Percentiles rank a stretch among this genome's conserved stretches.
Conservation (phyloP, 1,140 invertebrate species). For the Drosophila subobscura region DNA sequence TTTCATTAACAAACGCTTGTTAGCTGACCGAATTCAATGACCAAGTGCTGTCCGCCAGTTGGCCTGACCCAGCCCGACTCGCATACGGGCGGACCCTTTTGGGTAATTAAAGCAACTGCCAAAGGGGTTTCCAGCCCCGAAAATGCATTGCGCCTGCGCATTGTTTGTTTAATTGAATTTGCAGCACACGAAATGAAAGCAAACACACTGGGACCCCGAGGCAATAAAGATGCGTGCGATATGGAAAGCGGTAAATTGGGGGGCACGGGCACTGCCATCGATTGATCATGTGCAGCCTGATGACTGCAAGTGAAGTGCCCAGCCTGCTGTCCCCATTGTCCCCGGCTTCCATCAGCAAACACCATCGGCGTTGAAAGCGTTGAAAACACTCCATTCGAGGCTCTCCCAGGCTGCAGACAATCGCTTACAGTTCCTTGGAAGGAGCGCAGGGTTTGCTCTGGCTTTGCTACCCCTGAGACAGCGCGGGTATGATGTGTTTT, state of each 20-base stretch:
- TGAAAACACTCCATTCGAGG: constrained; percentile 58
- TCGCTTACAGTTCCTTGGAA: constrained; percentile 67
- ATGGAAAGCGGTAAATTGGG: constrained; percentile 66
- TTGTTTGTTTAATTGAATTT: constrained; percentile 75
- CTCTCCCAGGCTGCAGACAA: constrained; percentile 13
- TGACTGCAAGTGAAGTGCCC: constrained; percentile 20
- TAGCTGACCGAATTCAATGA: constrained; percentile 1
- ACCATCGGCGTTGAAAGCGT: constrained; percentile 81
- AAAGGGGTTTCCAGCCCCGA: constrained; percentile 13
- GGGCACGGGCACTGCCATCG: constrained; percentile 22
- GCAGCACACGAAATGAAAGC: constrained; percentile 54
- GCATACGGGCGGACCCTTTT: constrained; percentile 48
- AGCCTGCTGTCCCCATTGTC: constrained; percentile 3
- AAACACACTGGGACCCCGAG: constrained; percentile 30
- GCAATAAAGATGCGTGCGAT: constrained; percentile 52
- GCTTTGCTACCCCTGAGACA: constrained; percentile 10
- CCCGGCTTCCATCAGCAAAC: constrained; percentile 58
- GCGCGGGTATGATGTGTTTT: background rate
- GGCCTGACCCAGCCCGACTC: constrained; percentile 4
- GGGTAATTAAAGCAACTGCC: constrained; percentile 52
- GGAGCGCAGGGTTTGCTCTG: constrained; percentile 41
- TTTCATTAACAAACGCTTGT: constrained; percentile 65
- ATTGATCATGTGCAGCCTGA: constrained; percentile 55
- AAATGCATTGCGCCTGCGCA: constrained; percentile 34
- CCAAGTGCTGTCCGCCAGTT: constrained; percentile 44